Percentiles rank a stretch among this genome's conserved stretches.
phyloP scores from a whole-genome alignment of 1,140 invertebrate species.

The Lepidurus apus region DNA sequence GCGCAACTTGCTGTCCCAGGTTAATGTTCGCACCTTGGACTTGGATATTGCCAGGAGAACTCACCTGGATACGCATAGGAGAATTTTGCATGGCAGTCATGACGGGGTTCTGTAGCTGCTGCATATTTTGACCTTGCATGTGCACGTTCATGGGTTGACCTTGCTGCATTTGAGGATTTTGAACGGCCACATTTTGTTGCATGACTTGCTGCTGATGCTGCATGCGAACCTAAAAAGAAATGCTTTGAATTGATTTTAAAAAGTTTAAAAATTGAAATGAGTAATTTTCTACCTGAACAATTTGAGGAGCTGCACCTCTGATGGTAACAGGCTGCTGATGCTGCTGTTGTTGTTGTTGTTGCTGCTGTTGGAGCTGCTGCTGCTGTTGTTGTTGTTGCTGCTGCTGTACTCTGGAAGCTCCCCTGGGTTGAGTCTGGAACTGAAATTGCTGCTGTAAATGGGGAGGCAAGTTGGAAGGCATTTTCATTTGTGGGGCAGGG shows the following conservation, averaged over 20 bases:
- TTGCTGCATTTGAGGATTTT: conserved; percentile 43
- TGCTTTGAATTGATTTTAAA: neutral
- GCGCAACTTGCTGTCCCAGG: conserved; percentile 37
- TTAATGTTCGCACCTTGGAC: conserved; percentile 24
- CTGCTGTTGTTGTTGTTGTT: conserved; percentile 45
- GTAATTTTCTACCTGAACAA: conserved; percentile 41
- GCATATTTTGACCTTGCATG: conserved; percentile 31
- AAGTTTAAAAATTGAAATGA: too few relatives aligned
- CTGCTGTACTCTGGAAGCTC: conserved; percentile 47
- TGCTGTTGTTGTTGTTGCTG: conserved; percentile 49
- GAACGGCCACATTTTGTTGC: conserved; percentile 39
- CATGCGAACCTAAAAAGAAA: conserved; percentile 28
- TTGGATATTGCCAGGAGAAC: conserved; percentile 42
- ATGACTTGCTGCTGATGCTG: conserved; percentile 40
- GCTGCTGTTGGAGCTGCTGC: conserved; percentile 49
- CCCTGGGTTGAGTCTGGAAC: conserved; percentile 49
- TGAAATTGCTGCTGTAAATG: conserved; percentile 48
- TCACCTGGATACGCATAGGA: conserved; percentile 42
- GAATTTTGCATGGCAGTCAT: conserved; percentile 37
- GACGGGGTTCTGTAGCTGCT: conserved; percentile 35
- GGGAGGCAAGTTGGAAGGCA: conserved; percentile 48
- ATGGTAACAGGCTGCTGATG: conserved; percentile 45
- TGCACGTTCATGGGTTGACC: neutral
- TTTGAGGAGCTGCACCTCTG: conserved; percentile 45
- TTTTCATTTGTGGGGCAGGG: conserved; percentile 43